phyloP scores from a whole-genome alignment of 2,888 invertebrate species.

The Hirudinaria manillensis region DNA sequence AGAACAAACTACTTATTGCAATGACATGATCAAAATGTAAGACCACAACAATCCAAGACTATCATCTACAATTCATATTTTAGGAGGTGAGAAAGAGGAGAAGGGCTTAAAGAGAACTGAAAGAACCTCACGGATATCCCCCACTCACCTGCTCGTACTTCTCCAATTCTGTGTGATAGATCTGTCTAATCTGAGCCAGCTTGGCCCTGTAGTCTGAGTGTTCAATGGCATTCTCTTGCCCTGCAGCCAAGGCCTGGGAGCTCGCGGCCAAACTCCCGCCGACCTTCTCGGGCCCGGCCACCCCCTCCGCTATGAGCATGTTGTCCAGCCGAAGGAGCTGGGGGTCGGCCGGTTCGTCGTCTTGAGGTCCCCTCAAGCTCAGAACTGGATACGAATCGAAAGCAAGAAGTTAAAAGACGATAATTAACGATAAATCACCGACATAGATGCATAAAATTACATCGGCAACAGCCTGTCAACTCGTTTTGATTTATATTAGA shows the following conservation, averaged over 20 bases:
- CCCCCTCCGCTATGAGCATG: constrained; percentile 91
- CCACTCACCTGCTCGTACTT: constrained; percentile 83
- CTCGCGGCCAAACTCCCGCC: constrained; percentile 52
- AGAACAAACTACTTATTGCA: too few relatives aligned
- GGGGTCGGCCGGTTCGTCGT: constrained; percentile 95
- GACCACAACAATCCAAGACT: too few relatives aligned
- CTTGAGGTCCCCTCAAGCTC: constrained; percentile 90
- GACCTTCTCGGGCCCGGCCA: constrained; percentile 54
- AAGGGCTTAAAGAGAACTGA: not conserved
- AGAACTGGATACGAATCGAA: constrained; percentile 62
- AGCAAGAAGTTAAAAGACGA: not conserved
- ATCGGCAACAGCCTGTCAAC: too few relatives aligned
- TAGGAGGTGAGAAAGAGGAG: too few relatives aligned
- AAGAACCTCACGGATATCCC: not conserved
- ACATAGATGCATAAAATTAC: too few relatives aligned
- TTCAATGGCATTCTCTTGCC: constrained; percentile 67
- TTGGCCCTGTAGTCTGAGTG: constrained; percentile 99
- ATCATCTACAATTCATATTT: too few relatives aligned
- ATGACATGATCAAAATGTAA: too few relatives aligned
- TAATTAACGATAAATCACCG: not conserved
- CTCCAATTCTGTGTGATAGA: constrained; percentile 96
- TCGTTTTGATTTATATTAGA: too few relatives aligned
- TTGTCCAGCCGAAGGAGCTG: constrained; percentile 97
- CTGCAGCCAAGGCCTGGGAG: constrained; percentile 56
- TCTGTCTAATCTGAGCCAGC: constrained; percentile 93